Base-by-base conservation (phyloP, 2,888 invertebrate species). In the Chaetogeoica ovagalla region DNA sequence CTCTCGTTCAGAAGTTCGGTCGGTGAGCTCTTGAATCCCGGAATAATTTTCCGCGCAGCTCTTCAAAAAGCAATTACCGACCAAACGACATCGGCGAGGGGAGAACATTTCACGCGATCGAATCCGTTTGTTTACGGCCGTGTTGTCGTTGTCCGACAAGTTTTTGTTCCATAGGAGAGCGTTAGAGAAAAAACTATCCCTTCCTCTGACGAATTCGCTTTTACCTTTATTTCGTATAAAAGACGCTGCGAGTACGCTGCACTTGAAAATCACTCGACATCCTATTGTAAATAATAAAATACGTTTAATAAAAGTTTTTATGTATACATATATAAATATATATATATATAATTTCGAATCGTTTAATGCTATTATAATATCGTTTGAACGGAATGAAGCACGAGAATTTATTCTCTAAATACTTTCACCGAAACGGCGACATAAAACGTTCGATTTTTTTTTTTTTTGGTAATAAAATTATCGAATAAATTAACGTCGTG, bases 21-120 rank as follows among this genome's bases (percentile, higher is more conserved):
- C 11, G 48, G 55, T 70, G 60, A 71, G 43, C 79, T 15, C 63
- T 79, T 57, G 77, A 77, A 52, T 69, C 60, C 60, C 6, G 43
- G 39, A 79, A 79, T 63, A 30, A 65, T 55, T 71, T 71, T 48
- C 63, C 63, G 63, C 55, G 63, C 19, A 57, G 79, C 65, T 63
- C 79, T 79, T 79, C 79, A 79, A 79, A 79, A 79, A 71, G 63
- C 63, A 71, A 79, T 79, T 79, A 71, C 23, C 15, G 1, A 21
- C 52, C 15, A 68, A 43, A 23, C 21, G 57, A 30, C n/a, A n/a
- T n/a, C 23, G 43, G 43, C 66, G 75, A 43, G 23, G 23, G 55
- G 30, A 65, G 1, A 71, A 66, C 63, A 57, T 57, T 74, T 65
- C 57, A 55, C 52, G 13, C 74, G 21, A 74, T 65, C 74, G 39